Evolutionary conservation across 1,140 invertebrate species (phyloP).

Genomic region (Brachionus plicatilis): DNA sequence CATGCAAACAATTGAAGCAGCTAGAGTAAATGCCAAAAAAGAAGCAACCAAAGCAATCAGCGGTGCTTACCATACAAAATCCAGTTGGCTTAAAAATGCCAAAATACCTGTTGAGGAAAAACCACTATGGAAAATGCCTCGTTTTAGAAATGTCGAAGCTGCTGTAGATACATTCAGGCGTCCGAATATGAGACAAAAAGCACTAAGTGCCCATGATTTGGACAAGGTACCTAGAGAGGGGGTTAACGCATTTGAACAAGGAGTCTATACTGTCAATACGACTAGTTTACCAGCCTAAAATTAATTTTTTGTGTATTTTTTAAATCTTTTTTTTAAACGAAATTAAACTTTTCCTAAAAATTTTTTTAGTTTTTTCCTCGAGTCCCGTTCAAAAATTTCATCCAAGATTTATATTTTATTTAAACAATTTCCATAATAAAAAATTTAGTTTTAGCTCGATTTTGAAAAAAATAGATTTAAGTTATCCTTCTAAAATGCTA

Average conservation of each 20-base stretch:
- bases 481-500: too few species aligned
- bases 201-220: constrained; percentile 15
- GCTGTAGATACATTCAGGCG: constrained; percentile 27
- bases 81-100: constrained; percentile 18
- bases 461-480: too few species aligned
- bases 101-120: constrained; percentile 40
- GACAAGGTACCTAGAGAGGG: constrained; percentile 35
- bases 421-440: too few species aligned
- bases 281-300: constrained; percentile 25
- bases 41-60: constrained; percentile 33
- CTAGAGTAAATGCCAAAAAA: not conserved
- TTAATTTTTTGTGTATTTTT: not conserved
- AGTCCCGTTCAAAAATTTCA: not conserved
- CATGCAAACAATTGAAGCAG: constrained; percentile 26
- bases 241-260: constrained; percentile 21
- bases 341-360: not conserved
- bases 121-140: constrained; percentile 38
- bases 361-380: not conserved
- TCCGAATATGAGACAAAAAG: not conserved
- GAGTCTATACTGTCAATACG: constrained; percentile 28
- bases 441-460: too few species aligned
- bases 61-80: constrained; percentile 37
- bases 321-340: not conserved
- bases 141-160: constrained; percentile 17
- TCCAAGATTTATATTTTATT: not conserved